Evolutionary conservation across 2,888 invertebrate genomes (phyloP), one percentile per base, ranked within the genome.

Genomic region (Pyrrhosoma nymphula): DNA sequence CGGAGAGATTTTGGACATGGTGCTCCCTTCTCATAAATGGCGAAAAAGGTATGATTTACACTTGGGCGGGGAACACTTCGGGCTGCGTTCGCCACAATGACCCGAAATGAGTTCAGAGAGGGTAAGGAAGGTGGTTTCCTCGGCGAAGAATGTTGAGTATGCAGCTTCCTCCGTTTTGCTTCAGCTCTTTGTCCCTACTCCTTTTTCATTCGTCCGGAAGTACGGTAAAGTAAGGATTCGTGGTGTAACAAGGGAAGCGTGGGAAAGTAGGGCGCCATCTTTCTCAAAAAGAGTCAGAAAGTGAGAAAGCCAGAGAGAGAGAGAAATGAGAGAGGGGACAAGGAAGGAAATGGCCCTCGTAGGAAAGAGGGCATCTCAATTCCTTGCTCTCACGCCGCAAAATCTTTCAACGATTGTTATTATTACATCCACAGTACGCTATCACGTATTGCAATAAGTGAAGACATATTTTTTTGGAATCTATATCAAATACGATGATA

Each of bases 161-260:
- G 39, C 91, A 39, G 91, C 35, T 91, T 91, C 91, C 63, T 91
- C 63, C 91, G 63, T 60, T 91, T 91, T 91, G 35, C 88, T 88
- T 8, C 88, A 39, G 60, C 91, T 26, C 47, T 47, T 47, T 47
- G 47, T 47, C 47, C 47, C 47, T 47, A 8, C 47, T 47, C 47
- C 47, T 47, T 47, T 8, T 47, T 47, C 47, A 47, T 47, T 47
- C 60, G 63, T 63, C 60, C 91, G 91, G 91, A 91, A 91, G 63
- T 63, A 39, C 23, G 91, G 63, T 23, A 39, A 63, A 91, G 63
- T 63, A 63, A 63, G 23, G 56, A 23, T 63, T 63, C 63, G 56
- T 63, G 60, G 91, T 39, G 35, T 23, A 20, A 47, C 47, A 47
- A 47, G 47, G 47, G 8, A 18, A 39, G 20, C 0, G 35, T 10